phyloP scores from a whole-genome alignment of 2,797 vertebrate species.

The Iguana delicatissima region DNA sequence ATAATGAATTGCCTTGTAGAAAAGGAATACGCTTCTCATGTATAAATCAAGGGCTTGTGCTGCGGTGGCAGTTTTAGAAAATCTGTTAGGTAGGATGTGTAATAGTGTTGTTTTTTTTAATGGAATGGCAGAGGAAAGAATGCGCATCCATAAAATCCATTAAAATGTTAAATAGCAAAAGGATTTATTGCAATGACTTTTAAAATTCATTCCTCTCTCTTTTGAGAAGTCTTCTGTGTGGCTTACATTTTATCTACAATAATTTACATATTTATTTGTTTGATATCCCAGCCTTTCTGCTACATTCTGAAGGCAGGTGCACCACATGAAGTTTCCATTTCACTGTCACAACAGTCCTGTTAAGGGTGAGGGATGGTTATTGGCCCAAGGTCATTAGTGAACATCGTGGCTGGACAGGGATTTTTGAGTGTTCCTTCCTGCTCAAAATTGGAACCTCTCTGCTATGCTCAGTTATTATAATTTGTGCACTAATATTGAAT shows the following conservation, averaged over 20 bases:
- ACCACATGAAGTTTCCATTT: neutral
- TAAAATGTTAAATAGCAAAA: neutral
- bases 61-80: neutral
- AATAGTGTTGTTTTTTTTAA: neutral
- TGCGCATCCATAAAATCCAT: neutral
- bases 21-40: neutral
- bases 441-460: neutral
- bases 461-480: too few relatives aligned
- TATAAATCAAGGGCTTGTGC: neutral
- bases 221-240: neutral
- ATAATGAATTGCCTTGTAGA: constrained; percentile 15
- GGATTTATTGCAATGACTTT: neutral
- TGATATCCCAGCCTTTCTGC: neutral
- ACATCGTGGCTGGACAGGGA: neutral
- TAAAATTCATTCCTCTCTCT: neutral
- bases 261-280: neutral
- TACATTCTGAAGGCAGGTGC: neutral
- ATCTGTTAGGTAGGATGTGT: neutral
- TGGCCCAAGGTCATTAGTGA: neutral
- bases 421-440: neutral
- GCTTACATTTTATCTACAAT: neutral
- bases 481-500: neutral
- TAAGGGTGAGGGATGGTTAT: neutral
- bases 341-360: neutral
- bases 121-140: neutral